A percentile compares a stretch with the other conserved stretches of the same genome.
These are phyloP conservation scores for Lasioglossum malachurum DNA, from an alignment of 2,888 invertebrate genomes.

Conservation along the genomic window DNA sequence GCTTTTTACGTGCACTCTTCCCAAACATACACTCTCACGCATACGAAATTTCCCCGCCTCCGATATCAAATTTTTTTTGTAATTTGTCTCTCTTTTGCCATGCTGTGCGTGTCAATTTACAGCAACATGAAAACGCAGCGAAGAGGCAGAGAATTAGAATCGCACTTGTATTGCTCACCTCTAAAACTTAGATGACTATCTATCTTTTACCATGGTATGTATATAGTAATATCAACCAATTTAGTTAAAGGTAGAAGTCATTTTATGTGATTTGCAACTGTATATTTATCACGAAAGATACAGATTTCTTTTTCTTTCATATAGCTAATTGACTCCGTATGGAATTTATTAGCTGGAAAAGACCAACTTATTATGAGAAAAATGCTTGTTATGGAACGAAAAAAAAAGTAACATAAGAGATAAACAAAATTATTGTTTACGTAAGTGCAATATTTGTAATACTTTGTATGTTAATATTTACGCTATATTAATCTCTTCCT, in stretches of 20 bases:
- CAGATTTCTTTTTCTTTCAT: not conserved
- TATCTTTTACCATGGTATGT: slow-evolving; percentile 78
- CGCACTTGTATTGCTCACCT: slow-evolving; percentile 70
- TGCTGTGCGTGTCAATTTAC: slow-evolving; percentile 44
- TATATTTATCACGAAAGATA: slow-evolving; percentile 35
- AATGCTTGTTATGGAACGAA: not conserved
- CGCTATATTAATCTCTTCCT: not conserved
- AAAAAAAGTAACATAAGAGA: not conserved
- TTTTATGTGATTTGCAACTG: slow-evolving; percentile 60
- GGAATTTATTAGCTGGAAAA: slow-evolving; percentile 15
- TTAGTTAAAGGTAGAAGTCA: slow-evolving; percentile 67
- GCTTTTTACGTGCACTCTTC: slow-evolving; percentile 52
- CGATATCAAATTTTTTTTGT: slow-evolving; percentile 39
- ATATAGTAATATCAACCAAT: slow-evolving; percentile 72
- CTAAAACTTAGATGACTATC: slow-evolving; percentile 77
- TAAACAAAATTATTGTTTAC: slow-evolving; percentile 16
- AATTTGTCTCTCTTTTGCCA: slow-evolving; percentile 42
- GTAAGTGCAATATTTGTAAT: slow-evolving; percentile 12
- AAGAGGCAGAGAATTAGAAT: slow-evolving; percentile 53
- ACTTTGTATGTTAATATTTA: slow-evolving; percentile 22
- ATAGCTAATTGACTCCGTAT: not conserved
- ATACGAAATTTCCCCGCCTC: slow-evolving; percentile 45
- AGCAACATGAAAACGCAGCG: slow-evolving; percentile 43
- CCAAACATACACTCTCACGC: slow-evolving; percentile 62
- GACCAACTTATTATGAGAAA: slow-evolving; percentile 13